These are phyloP conservation scores for Syngnathus scovelli DNA, from an alignment of 2,113 vertebrate genomes.

Conservation along the genomic window DNA sequence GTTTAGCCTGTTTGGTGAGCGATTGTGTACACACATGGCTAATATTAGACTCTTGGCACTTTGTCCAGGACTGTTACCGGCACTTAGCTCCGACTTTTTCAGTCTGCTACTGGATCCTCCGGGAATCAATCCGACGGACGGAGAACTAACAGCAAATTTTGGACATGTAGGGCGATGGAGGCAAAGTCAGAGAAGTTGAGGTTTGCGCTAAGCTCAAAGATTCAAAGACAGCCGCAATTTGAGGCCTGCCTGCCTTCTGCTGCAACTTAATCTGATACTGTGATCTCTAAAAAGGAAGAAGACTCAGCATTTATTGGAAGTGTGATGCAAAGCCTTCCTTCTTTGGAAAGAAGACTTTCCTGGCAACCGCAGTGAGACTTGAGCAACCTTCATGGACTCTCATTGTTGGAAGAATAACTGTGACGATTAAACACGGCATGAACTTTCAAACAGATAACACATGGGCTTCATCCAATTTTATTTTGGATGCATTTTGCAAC, in stretches of 20 bases:
- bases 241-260: not conserved
- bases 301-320: not conserved
- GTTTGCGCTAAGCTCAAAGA: conserved; percentile 9
- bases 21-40: conserved; percentile 65
- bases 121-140: conserved; percentile 35
- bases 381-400: not conserved
- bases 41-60: conserved; percentile 68
- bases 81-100: conserved; percentile 29
- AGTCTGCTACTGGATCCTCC: conserved; percentile 2
- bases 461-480: not conserved
- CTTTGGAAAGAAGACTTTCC: not conserved
- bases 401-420: not conserved
- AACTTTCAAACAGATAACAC: not conserved
- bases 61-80: conserved; percentile 43
- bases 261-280: not conserved
- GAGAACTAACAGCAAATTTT: not conserved
- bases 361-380: not conserved
- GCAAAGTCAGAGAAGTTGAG: conserved; percentile 16
- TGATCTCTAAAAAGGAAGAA: too few species aligned
- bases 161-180: conserved; percentile 21
- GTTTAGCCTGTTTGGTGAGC: conserved; percentile 65
- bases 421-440: not conserved
- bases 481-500: not conserved
- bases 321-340: conserved; percentile 1
- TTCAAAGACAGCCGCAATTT: not conserved